Evolutionary conservation across 2,888 invertebrate genomes (phyloP).

Genomic region (Leptopilina drosophilae): DNA sequence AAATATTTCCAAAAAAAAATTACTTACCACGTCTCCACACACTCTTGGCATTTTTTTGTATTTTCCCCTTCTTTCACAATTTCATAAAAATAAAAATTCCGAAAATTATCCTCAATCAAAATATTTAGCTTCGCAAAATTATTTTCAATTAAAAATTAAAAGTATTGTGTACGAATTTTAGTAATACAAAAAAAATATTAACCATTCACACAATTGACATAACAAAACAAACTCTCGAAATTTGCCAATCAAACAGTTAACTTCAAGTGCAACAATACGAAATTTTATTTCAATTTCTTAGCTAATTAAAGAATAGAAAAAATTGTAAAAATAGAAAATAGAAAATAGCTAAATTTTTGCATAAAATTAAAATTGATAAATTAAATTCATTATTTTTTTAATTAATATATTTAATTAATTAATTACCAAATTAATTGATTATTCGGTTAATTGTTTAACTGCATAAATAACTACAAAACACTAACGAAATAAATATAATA

Average conservation of each 20-base stretch:
- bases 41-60: background rate
- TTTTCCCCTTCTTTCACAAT: background rate
- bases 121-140: background rate
- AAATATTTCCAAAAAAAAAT: background rate
- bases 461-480: too few relatives aligned
- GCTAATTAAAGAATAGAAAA: too few relatives aligned
- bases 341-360: too few relatives aligned
- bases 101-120: background rate
- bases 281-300: too few relatives aligned
- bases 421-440: too few relatives aligned
- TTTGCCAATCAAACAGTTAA: background rate
- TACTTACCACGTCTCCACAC: conserved; percentile 8
- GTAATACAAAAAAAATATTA: conserved; percentile 7
- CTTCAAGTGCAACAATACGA: background rate
- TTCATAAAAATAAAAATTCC: background rate
- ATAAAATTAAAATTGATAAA: too few relatives aligned
- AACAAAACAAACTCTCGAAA: background rate
- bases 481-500: too few relatives aligned
- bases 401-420: too few relatives aligned
- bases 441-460: too few relatives aligned
- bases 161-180: too few relatives aligned
- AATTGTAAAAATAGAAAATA: too few relatives aligned
- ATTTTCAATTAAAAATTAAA: background rate
- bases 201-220: background rate
- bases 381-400: too few relatives aligned